Percentiles rank a stretch among this genome's conserved stretches.
These are phyloP conservation scores for Drosophila cyrtoloma DNA, from an alignment of 2,888 invertebrate genomes.

Conservation along the genomic window DNA sequence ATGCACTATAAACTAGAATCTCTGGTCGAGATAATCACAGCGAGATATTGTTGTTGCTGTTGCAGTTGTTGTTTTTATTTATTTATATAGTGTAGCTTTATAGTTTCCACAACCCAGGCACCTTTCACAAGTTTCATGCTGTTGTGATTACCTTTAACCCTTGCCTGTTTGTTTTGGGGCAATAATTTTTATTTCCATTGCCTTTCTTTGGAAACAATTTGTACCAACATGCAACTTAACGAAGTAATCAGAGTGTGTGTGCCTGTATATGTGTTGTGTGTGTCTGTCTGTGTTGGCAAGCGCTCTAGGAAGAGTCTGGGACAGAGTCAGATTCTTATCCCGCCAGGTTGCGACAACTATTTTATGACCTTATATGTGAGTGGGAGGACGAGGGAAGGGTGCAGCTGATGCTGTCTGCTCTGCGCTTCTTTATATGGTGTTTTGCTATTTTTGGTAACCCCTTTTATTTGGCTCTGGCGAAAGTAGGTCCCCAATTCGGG, in stretches of 20 bases:
- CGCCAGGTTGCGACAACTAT: slow-evolving; percentile 77
- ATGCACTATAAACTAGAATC: slow-evolving; percentile 61
- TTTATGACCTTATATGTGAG: slow-evolving; percentile 73
- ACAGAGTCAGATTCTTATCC: slow-evolving; percentile 73
- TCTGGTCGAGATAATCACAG: slow-evolving; percentile 50
- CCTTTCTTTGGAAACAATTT: slow-evolving; percentile 80
- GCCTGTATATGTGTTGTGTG: slow-evolving; percentile 20
- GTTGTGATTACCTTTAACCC: slow-evolving; percentile 78
- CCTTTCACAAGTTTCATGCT: slow-evolving; percentile 74
- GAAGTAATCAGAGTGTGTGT: slow-evolving; percentile 67
- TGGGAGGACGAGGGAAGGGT: slow-evolving; percentile 7
- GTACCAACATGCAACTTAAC: slow-evolving; percentile 79
- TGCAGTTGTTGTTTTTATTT: slow-evolving; percentile 7
- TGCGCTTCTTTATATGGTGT: slow-evolving; percentile 61
- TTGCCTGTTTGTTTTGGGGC: slow-evolving; percentile 56
- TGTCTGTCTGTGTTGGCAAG: slow-evolving; percentile 18
- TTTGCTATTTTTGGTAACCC: slow-evolving; percentile 71
- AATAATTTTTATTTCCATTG: slow-evolving; percentile 79
- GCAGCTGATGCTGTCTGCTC: slow-evolving; percentile 19
- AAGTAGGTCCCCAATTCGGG: slow-evolving; percentile 57
- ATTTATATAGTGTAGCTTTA: slow-evolving; percentile 50
- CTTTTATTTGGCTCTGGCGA: slow-evolving; percentile 55
- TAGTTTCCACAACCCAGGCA: slow-evolving; percentile 50
- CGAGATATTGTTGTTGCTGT: slow-evolving; percentile 23
- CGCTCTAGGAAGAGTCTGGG: slow-evolving; percentile 34